Conservation (phyloP, 2,888 invertebrate genomes). For the Trichacis sp. region DNA sequence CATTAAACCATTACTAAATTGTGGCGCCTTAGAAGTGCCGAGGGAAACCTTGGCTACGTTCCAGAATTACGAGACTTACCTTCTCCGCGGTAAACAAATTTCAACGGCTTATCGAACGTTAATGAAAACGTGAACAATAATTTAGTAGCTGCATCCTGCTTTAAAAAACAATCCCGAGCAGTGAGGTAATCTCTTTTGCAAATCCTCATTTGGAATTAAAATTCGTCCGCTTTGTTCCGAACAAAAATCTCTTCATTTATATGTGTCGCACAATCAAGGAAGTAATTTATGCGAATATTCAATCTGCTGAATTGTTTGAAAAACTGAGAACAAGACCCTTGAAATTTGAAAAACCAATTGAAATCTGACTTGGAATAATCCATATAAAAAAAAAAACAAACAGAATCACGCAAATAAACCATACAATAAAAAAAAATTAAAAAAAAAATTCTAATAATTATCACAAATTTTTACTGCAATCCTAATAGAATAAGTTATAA, state of each 20-base stretch:
- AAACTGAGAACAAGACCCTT: too few relatives aligned
- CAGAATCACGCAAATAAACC: too few relatives aligned
- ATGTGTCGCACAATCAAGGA: background rate
- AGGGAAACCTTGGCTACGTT: constrained; percentile 24
- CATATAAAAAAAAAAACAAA: too few relatives aligned
- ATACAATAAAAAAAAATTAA: too few relatives aligned
- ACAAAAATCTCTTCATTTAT: background rate
- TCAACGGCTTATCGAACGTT: constrained; percentile 31
- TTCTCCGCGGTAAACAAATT: constrained; percentile 26
- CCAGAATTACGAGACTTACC: constrained; percentile 25
- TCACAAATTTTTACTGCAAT: too few relatives aligned
- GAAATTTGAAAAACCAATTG: too few relatives aligned
- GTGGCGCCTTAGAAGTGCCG: constrained; percentile 24
- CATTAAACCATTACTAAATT: constrained; percentile 39
- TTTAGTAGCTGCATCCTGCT: background rate
- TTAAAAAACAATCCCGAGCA: background rate
- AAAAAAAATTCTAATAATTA: too few relatives aligned
- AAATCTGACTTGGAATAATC: too few relatives aligned
- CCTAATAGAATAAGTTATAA: too few relatives aligned
- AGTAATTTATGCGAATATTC: background rate
- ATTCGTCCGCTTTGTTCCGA: background rate
- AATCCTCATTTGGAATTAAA: background rate
- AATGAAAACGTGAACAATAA: constrained; percentile 18
- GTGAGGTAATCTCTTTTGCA: background rate
- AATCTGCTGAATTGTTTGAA: too few relatives aligned